A percentile compares a stretch with the other conserved stretches of the same genome.
Evolutionary conservation across 2,888 invertebrate genomes (phyloP).

Genomic region (Iselma pallidipennis): DNA sequence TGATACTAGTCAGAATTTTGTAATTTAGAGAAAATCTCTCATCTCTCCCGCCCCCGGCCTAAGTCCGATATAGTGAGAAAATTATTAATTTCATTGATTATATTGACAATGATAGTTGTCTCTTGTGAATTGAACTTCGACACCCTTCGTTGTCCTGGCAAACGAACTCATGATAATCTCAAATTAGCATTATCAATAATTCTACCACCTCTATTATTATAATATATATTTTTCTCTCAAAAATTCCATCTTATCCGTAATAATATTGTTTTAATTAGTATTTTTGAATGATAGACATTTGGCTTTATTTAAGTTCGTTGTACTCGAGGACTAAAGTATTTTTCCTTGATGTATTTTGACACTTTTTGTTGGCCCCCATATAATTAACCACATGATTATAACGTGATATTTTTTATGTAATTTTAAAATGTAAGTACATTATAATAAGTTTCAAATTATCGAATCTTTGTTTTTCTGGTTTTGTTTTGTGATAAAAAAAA

Average conservation of each 20-base stretch:
- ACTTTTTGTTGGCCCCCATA: no score
- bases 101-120: neutral
- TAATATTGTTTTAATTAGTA: no score
- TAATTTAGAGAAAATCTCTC: no score
- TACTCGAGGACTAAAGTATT: neutral
- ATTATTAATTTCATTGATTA: neutral
- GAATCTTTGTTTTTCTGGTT: no score
- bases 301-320: no score
- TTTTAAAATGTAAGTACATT: neutral
- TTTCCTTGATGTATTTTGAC: neutral
- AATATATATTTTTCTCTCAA: neutral
- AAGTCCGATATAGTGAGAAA: neutral
- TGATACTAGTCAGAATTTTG: no score
- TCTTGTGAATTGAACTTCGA: neutral
- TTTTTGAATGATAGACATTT: no score
- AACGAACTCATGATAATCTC: neutral
- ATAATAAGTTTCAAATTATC: neutral
- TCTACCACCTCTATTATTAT: neutral
- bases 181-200: neutral
- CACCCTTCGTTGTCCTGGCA: neutral
- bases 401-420: constrained; percentile 20
- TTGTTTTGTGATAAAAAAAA: no score
- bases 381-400: constrained; percentile 1
- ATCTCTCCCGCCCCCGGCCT: no score
- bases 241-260: no score